Evolutionary conservation across 2,797 vertebrate genomes (phyloP), one percentile per base, ranked within the genome.

Genomic region (Balearica regulorum): DNA sequence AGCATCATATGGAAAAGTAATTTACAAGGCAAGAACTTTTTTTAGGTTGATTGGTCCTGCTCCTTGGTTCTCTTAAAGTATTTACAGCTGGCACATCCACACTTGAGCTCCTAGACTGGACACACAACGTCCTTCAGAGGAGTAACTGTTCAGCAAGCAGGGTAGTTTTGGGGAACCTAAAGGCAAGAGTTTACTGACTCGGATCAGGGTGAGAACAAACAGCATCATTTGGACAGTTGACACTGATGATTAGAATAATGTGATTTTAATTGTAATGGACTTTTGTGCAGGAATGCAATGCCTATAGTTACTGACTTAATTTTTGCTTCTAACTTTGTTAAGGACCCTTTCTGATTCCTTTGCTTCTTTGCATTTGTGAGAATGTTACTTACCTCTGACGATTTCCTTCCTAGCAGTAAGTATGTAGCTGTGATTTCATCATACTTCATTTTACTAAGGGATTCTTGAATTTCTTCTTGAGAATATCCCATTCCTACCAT

Each of bases 401-500:
- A 99, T 97, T 99, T 99, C 96, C 99, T 98, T 93, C 99, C 99
- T 97, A 99, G 95, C 95, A 99, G 98, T 97, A 99, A 98, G 97
- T 99, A 99, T 0, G 99, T 99, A 91, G 99, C 99, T 54, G 99
- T 99, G 97, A 99, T 99, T 98, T 99, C 99, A 90, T 99, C 99
- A 19, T 99, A 99, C 98, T 99, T 99, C 99, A 99, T 99, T 98
- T 99, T 99, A 97, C 99, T 99, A 97, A 99, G 98, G 87, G 99
- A 99, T 89, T 99, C 99, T 93, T 99, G 99, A 97, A 99, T 99
- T 98, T 99, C 99, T 82, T 99, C 99, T 98, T 98, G 98, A 93
- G 99, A 99, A 97, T 99, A 99, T 96, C 99, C 99, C 99, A 99
- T 99, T 95, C 99, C 99, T 89, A 99, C 98, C 98, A 99, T 99